These are phyloP conservation scores for Tromatobia lineatoria DNA, from an alignment of 2,888 invertebrate genomes.

Conservation along the genomic window DNA sequence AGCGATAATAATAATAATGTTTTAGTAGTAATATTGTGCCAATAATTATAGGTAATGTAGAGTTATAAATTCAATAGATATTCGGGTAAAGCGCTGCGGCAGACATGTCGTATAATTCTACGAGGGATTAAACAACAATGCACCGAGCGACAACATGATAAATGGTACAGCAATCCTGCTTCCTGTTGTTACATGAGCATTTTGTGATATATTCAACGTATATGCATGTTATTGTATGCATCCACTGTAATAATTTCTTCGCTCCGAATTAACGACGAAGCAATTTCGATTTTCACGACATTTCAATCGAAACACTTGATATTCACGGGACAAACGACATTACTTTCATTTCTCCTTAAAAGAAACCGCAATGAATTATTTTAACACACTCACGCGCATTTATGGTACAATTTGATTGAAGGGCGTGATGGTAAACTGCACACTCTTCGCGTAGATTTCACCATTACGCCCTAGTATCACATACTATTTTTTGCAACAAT, in stretches of 20 bases:
- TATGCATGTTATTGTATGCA: background rate
- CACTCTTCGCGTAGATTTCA: no score
- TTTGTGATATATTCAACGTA: constrained; percentile 9
- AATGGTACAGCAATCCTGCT: background rate
- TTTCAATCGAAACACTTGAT: background rate
- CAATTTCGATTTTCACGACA: background rate
- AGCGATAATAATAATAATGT: background rate
- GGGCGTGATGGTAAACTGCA: no score
- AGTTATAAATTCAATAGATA: background rate
- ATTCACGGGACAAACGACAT: no score
- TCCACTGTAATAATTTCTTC: background rate
- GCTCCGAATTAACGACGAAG: background rate
- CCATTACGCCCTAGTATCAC: no score
- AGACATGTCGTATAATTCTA: background rate
- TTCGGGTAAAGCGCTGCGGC: background rate
- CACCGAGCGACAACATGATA: constrained; percentile 5
- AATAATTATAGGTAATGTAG: constrained; percentile 1
- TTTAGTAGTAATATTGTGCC: background rate
- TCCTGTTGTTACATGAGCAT: constrained; percentile 9
- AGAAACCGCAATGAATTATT: no score
- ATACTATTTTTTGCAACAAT: no score
- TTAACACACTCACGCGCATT: no score
- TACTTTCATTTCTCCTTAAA: no score
- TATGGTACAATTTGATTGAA: no score
- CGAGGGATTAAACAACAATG: constrained; percentile 24